Base-by-base conservation (phyloP, 2,113 vertebrate genomes). In the Chroicocephalus ridibundus region DNA sequence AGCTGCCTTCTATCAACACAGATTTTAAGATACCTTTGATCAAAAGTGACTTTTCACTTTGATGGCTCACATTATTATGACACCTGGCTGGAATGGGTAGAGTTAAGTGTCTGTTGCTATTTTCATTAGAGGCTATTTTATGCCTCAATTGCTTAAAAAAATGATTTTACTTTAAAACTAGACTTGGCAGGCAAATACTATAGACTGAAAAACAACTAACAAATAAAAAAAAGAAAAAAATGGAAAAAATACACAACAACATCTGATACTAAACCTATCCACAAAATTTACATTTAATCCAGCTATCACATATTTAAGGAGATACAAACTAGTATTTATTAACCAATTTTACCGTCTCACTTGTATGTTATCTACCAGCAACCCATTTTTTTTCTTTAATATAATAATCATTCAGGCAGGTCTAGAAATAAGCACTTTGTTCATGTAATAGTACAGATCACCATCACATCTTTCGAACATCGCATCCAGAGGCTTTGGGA, bases 91-190 rank as follows among this genome's bases (percentile, higher is more conserved):
- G 75, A 92, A 95, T 3, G 46, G 82, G n/a, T 34, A 92, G 83
- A 94, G 90, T 93, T 96, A 93, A 95, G 34, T 91, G 93, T 91
- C 93, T 80, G 12, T 42, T 93, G 42, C 36, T 78, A 82, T 97
- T 93, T 90, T 65, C 66, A 85, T 94, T 94, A 77, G 60, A 82
- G 47, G 34, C 13, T 49, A 75, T 82, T 86, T 88, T 81, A 83
- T 94, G 80, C 49, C 38, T 96, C 68, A 70, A 8, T 89, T 95
- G 47, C 51, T 82, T 13, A 81, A 71, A 92, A 95, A 85, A 24
- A 15, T 5, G 0, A 77, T 69, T 82, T 90, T 77, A 84, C 60
- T 86, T 81, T 81, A 82, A 95, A 93, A 81, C 40, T 58, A 69
- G 44, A 83, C 42, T 96, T 94, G 85, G 91, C 74, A 87, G 27